A percentile compares a stretch with the other conserved stretches of the same genome.
Conservation (phyloP, 2,888 invertebrate species). For the Macrophya alboannulata region DNA sequence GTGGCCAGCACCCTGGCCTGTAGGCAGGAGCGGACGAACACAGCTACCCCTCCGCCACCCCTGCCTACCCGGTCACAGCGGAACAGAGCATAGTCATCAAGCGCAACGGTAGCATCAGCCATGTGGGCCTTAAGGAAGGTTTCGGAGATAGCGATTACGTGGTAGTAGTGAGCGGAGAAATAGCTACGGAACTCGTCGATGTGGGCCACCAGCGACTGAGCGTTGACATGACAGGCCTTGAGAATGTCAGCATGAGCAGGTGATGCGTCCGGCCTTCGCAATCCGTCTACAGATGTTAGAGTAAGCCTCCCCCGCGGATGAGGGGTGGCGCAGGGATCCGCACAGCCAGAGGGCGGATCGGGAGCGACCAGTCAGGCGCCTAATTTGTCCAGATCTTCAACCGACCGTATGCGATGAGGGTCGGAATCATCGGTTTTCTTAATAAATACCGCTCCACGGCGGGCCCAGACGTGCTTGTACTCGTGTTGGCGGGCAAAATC, state of each 20-base stretch:
- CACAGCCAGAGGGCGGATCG: not conserved
- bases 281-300: not conserved
- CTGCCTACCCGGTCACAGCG: too few species aligned
- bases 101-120: too few species aligned
- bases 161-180: too few species aligned
- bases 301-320: not conserved
- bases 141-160: too few species aligned
- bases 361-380: not conserved
- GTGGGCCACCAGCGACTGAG: not conserved
- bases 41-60: too few species aligned
- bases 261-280: not conserved
- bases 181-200: constrained; percentile 13
- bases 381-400: not conserved
- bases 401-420: not conserved
- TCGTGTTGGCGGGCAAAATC: not conserved
- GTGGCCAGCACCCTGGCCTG: too few species aligned
- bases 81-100: too few species aligned
- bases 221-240: not conserved
- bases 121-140: too few species aligned
- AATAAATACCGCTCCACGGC: not conserved
- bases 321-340: not conserved
- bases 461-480: not conserved
- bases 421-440: not conserved
- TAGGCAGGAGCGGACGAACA: too few species aligned
- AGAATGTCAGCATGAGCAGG: not conserved